Base-by-base conservation (phyloP, 23 tunicate genomes). In the Halocynthia aurantium region DNA sequence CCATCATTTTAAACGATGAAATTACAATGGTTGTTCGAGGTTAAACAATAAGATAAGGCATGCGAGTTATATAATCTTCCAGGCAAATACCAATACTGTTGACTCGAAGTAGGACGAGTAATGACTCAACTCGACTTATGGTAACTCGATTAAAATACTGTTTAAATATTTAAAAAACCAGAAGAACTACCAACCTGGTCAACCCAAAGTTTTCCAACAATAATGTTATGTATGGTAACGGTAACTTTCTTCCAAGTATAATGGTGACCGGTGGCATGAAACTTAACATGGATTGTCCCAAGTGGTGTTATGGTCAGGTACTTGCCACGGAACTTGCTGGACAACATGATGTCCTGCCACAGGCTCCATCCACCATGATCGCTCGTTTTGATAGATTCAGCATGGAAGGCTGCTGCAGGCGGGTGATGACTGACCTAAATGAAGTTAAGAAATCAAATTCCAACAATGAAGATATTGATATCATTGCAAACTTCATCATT, bases 201-300 rank as follows among this genome's bases (percentile, higher is more conserved):
- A 15, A 94, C 94, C 99, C 99, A 94, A 49, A 94, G 80, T 54
- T 94, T 94, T 11, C 99, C 99, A 49, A 94, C 99, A 73, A 94
- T 94, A 21, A 94, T 94, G 60, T 94, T 94, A 62, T 94, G 95
- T 15, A 94, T 87, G 50, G 99, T 94, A 0, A 84, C 82, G 7
- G 95, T 88, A 19, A 85, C 96, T 74, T 88, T 88, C 65, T 72
- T 86, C 99, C 99, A 94, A 20, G 84, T 88, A 77, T 94, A 94
- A 69, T 94, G 88, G 61, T 94, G 77, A 40, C 99, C 99, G 70
- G 83, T 88, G 53, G 64, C 71, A 72, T 94, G 87, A 72, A 94
- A 94, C 72, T 84, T 89, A 52, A 94, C 77, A 75, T 94, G 91
- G 10, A 88, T 61, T 7, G 78, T 71, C 12, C 99, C 99, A 60